Base-by-base conservation (phyloP, 2,888 invertebrate species). In the Sminthurides aquaticus region DNA sequence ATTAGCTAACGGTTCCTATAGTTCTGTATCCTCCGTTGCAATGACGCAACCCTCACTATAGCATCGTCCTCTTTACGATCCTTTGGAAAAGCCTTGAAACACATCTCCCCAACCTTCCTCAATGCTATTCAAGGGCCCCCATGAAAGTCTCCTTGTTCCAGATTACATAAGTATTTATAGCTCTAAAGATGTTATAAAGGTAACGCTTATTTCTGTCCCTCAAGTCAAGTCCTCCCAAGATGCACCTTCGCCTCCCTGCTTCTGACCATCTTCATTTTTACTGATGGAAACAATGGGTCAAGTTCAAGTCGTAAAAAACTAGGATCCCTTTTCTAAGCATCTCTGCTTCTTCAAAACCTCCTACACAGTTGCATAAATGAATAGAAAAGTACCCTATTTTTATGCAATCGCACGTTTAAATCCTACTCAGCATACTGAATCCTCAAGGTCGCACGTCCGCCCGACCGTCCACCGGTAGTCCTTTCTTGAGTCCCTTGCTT, bases 221-320 rank as follows among this genome's bases (percentile, higher is more conserved):
- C 5, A 11, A 11, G 43, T 34, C 43, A 34, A 34, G 43, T 34
- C 43, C 43, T 34, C n/a, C n/a, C n/a, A n/a, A n/a, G n/a, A n/a
- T n/a, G n/a, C n/a, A n/a, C n/a, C n/a, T n/a, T 11, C 15, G 43
- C 15, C 15, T 34, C 43, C 43, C 8, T 34, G 43, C 43, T 11
- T 15, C 8, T 34, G 15, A 15, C 43, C 43, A 34, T 34, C 43
- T 34, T 34, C 43, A 11, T 34, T 34, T 34, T 34, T 34, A 34
- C 5, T n/a, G n/a, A 5, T 34, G 43, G 43, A 34, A 52, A 60
- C 28, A 57, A 57, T 59, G 48, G 64, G 64, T 64, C 64, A 64
- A 64, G 58, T 58, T 64, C 64, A 64, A 22, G 2, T 22, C 24
- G 28, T 34, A 34, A 34, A 34, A 34, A n/a, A n/a, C n/a, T n/a